Evolutionary conservation across 1,140 invertebrate genomes (phyloP).

Genomic region (Lethrus apterus): DNA sequence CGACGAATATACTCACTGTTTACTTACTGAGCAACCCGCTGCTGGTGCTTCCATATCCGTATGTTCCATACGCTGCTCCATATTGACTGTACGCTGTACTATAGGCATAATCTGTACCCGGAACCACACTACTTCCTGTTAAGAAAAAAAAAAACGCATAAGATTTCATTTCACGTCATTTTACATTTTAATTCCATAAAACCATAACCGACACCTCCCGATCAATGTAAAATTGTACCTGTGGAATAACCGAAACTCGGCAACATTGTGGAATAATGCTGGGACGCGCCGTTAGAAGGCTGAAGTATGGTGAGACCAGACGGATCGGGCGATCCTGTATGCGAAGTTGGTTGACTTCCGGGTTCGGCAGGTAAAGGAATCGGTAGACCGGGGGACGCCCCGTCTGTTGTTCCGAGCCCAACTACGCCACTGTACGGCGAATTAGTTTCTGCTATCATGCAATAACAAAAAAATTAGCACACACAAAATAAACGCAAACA

Average conservation of each 20-base stretch:
- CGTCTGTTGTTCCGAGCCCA: conserved; percentile 44
- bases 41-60: conserved; percentile 62
- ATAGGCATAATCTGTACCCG: conserved; percentile 61
- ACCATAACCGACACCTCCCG: conserved; percentile 1
- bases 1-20: conserved; percentile 55
- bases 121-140: conserved; percentile 55
- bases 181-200: neutral
- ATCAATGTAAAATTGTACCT: conserved; percentile 44
- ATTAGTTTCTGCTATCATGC: conserved; percentile 51
- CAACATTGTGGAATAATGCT: conserved; percentile 55
- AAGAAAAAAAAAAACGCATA: conserved; percentile 36
- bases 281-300: conserved; percentile 42
- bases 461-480: conserved; percentile 36
- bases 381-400: conserved; percentile 43
- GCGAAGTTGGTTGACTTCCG: conserved; percentile 41
- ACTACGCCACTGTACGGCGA: conserved; percentile 49
- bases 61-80: conserved; percentile 61
- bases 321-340: conserved; percentile 47
- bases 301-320: conserved; percentile 50
- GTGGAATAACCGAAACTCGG: conserved; percentile 65
- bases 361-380: conserved; percentile 52
- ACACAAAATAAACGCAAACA: conserved; percentile 31
- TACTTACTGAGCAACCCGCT: conserved; percentile 77
- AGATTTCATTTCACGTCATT: neutral
- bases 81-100: conserved; percentile 69